phyloP scores from a whole-genome alignment of 2,113 vertebrate species.

The Leptosomus discolor region DNA sequence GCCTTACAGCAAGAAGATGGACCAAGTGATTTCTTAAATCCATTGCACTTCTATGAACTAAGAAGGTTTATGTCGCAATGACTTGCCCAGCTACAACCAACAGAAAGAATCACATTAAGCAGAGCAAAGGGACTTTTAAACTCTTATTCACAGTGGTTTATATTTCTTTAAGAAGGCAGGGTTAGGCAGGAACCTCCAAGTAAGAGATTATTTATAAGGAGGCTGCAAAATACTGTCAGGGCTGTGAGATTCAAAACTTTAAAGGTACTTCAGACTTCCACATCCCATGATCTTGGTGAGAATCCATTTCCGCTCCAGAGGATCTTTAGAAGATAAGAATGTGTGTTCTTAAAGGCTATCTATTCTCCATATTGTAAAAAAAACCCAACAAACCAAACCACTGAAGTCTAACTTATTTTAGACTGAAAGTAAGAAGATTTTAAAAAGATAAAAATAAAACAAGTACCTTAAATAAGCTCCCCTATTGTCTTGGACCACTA shows the following conservation, averaged over 20 bases:
- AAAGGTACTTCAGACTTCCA: neutral
- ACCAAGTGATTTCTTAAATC: neutral
- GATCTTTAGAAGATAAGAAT: neutral
- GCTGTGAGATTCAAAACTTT: neutral
- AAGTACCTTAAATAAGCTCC: neutral
- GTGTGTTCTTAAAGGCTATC: rapidly evolving
- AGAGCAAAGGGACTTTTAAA: neutral
- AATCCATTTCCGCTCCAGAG: neutral
- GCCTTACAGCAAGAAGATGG: neutral
- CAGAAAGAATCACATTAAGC: neutral
- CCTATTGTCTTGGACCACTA: neutral
- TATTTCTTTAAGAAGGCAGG: neutral
- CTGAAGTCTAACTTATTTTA: neutral
- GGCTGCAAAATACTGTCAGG: neutral
- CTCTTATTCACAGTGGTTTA: neutral
- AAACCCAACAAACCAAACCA: neutral
- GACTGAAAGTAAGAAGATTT: neutral
- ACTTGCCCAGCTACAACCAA: neutral
- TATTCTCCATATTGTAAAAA: neutral
- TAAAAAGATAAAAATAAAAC: neutral
- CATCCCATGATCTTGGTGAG: neutral
- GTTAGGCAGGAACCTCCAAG: neutral
- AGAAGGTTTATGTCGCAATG: neutral
- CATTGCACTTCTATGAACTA: neutral
- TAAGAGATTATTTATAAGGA: neutral